phyloP scores from a whole-genome alignment of 2,888 invertebrate genomes.

The Heteromurus nitidus region DNA sequence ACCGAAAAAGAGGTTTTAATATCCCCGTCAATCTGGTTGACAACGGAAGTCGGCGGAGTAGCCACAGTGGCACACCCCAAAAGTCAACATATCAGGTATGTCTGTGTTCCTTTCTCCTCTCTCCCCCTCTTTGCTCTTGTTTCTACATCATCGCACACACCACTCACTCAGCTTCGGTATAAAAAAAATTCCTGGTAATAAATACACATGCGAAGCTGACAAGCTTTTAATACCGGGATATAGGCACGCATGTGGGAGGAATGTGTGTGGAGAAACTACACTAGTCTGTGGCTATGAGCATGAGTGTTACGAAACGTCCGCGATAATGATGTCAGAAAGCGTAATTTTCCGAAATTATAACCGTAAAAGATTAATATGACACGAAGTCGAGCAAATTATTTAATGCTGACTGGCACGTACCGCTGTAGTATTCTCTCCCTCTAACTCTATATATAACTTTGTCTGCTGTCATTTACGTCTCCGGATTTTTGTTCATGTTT shows the following conservation, averaged over 20 bases:
- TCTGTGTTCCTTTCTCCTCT: background rate
- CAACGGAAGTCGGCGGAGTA: slow-evolving; percentile 68
- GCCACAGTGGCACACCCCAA: slow-evolving; percentile 71
- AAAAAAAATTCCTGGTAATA: too few species aligned
- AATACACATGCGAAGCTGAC: too few species aligned
- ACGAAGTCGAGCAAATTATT: slow-evolving; percentile 54
- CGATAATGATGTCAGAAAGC: too few species aligned
- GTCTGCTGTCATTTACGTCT: slow-evolving; percentile 45
- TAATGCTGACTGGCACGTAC: slow-evolving; percentile 57
- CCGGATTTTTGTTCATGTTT: slow-evolving; percentile 53
- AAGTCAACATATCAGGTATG: slow-evolving; percentile 71
- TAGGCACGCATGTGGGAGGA: too few species aligned
- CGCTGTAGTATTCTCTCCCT: slow-evolving; percentile 1
- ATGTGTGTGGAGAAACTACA: too few species aligned
- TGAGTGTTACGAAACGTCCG: too few species aligned
- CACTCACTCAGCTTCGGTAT: too few species aligned
- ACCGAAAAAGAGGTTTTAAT: slow-evolving; percentile 72
- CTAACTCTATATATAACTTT: too few species aligned
- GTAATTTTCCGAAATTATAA: slow-evolving; percentile 60
- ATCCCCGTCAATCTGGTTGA: slow-evolving; percentile 68
- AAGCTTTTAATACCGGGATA: too few species aligned
- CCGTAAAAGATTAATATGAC: slow-evolving; percentile 47
- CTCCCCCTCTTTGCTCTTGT: too few species aligned
- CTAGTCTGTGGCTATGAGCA: too few species aligned
- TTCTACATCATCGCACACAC: too few species aligned